phyloP scores from a whole-genome alignment of 2,113 vertebrate genomes.

The Anoplopoma fimbria region DNA sequence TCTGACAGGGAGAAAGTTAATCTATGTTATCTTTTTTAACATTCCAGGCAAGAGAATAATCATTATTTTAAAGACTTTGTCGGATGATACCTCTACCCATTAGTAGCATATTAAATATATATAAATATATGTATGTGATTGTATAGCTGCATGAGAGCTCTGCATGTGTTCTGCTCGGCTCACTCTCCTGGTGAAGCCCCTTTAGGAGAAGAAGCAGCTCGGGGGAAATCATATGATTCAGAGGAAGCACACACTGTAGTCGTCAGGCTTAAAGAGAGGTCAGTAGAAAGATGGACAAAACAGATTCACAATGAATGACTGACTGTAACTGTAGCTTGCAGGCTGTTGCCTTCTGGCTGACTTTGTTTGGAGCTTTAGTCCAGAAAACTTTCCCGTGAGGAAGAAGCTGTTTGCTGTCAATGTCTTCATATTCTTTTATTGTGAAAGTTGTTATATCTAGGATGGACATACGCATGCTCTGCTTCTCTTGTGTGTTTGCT shows the following conservation, averaged over 20 bases:
- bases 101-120: neutral
- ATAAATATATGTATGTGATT: no score
- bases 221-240: neutral
- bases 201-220: neutral
- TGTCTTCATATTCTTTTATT: neutral
- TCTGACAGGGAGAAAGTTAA: neutral
- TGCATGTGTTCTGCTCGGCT: neutral
- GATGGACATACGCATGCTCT: neutral
- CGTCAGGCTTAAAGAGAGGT: neutral
- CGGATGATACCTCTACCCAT: neutral
- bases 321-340: neutral
- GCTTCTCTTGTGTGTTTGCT: neutral
- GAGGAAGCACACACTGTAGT: neutral
- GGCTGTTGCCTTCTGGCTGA: no score
- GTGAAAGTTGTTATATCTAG: neutral
- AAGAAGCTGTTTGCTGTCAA: neutral
- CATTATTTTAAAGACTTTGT: neutral
- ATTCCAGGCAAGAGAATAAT: neutral
- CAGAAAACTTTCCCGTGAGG: no score
- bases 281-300: no score
- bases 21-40: neutral
- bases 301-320: neutral
- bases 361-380: constrained; percentile 28
- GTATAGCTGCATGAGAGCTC: neutral
- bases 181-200: neutral